Evolutionary conservation across 2,113 vertebrate species (phyloP).

Genomic region (Ailurus styani): DNA sequence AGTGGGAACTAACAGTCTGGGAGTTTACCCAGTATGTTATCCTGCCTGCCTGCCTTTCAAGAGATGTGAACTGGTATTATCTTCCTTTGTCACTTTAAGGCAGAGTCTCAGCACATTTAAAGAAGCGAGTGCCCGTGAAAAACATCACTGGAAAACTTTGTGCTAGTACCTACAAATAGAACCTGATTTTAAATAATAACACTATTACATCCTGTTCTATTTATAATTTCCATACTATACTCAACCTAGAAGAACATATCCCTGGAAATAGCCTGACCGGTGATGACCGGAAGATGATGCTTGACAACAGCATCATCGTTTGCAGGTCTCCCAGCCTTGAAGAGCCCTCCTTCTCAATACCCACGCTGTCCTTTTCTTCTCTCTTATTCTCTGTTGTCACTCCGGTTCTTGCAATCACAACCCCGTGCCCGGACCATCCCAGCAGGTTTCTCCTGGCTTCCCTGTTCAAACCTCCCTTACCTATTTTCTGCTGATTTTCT

Average conservation of each 20-base stretch:
- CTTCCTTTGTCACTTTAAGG: not conserved
- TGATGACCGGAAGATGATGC: not conserved
- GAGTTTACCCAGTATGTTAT: not conserved
- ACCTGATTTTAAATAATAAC: slow-evolving; percentile 2
- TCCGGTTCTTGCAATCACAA: not conserved
- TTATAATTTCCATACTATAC: not conserved
- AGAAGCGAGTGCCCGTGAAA: not conserved
- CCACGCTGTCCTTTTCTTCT: not conserved
- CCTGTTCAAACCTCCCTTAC: not conserved
- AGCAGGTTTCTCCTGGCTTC: not conserved
- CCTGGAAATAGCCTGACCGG: not conserved
- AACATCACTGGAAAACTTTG: not conserved
- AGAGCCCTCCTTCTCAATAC: not conserved
- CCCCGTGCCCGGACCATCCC: not conserved
- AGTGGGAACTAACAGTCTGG: not conserved
- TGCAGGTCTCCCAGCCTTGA: not conserved
- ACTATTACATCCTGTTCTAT: not conserved
- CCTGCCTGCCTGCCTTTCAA: not conserved
- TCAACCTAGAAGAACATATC: not conserved
- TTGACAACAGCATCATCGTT: not conserved
- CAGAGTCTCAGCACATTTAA: not conserved
- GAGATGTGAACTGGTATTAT: not conserved
- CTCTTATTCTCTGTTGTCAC: not conserved
- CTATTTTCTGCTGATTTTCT: not conserved
- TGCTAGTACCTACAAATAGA: not conserved